Evolutionary conservation across 2,797 vertebrate species (phyloP).

Genomic region (Rhinella marina): DNA sequence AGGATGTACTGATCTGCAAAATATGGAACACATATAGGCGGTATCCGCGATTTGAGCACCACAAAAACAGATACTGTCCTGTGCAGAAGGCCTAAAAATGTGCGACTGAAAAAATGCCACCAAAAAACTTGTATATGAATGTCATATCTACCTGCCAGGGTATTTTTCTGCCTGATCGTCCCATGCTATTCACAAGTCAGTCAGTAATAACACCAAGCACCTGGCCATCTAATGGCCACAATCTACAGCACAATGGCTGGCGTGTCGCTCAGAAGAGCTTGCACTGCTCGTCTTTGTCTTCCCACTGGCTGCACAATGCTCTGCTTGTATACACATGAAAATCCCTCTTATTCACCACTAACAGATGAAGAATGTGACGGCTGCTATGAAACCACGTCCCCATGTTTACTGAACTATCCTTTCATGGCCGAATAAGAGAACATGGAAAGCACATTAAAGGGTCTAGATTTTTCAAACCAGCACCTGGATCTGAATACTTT

Average conservation of each 20-base stretch:
- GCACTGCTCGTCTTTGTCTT: neutral
- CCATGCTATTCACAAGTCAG: too few species aligned
- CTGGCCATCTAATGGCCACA: neutral
- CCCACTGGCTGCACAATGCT: neutral
- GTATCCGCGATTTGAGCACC: too few species aligned
- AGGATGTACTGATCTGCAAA: too few species aligned
- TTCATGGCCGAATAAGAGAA: neutral
- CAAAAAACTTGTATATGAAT: too few species aligned
- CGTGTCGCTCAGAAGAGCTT: neutral
- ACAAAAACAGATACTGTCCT: too few species aligned
- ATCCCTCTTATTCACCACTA: constrained; percentile 17
- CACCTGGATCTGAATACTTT: too few species aligned
- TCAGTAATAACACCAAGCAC: neutral
- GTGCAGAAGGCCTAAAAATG: too few species aligned
- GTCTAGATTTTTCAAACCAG: too few species aligned
- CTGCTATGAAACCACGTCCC: neutral
- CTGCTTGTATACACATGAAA: neutral
- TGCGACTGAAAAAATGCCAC: too few species aligned
- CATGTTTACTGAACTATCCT: neutral
- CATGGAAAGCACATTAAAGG: neutral
- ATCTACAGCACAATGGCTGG: neutral
- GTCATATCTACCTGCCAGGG: neutral
- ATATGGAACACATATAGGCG: too few species aligned
- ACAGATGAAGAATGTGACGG: neutral
- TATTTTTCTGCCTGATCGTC: neutral